A percentile compares a stretch with the other conserved stretches of the same genome.
Evolutionary conservation across 2,113 vertebrate species (phyloP).

Genomic region (Girardinichthys multiradiatus): DNA sequence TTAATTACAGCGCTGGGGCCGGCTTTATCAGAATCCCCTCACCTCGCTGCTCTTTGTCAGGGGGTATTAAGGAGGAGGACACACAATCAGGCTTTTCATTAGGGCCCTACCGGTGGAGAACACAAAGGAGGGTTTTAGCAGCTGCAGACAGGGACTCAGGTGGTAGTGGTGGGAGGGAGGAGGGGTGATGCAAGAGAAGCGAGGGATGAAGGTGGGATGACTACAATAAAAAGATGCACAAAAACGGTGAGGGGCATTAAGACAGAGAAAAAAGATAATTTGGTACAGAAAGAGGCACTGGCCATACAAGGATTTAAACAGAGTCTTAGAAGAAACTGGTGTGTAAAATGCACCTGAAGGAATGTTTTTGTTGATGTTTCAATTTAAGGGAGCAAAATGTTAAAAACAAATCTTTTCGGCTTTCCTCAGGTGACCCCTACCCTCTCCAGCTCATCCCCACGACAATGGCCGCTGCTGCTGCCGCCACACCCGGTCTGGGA

Average conservation of each 20-base stretch:
- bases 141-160: slow-evolving; percentile 87
- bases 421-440: slow-evolving; percentile 95
- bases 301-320: not conserved
- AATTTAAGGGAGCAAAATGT: not conserved
- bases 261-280: not conserved
- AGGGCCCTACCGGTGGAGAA: slow-evolving; percentile 82
- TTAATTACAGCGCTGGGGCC: slow-evolving; percentile 70
- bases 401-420: not conserved
- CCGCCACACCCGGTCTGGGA: slow-evolving; percentile 92
- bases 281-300: no score
- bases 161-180: slow-evolving; percentile 55
- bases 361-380: not conserved
- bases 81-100: slow-evolving; percentile 96
- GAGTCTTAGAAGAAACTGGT: not conserved
- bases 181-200: slow-evolving; percentile 1
- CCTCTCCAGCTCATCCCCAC: slow-evolving; percentile 99
- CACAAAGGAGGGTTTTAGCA: slow-evolving; percentile 89
- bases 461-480: slow-evolving; percentile 96
- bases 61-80: slow-evolving; percentile 90
- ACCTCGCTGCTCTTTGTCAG: slow-evolving; percentile 79
- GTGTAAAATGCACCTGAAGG: not conserved
- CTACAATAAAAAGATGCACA: slow-evolving; percentile 13
- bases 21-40: slow-evolving; percentile 77
- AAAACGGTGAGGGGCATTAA: not conserved
- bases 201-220: slow-evolving; percentile 15